Conservation (phyloP, 2,888 invertebrate genomes). For the Polietes domitor region DNA sequence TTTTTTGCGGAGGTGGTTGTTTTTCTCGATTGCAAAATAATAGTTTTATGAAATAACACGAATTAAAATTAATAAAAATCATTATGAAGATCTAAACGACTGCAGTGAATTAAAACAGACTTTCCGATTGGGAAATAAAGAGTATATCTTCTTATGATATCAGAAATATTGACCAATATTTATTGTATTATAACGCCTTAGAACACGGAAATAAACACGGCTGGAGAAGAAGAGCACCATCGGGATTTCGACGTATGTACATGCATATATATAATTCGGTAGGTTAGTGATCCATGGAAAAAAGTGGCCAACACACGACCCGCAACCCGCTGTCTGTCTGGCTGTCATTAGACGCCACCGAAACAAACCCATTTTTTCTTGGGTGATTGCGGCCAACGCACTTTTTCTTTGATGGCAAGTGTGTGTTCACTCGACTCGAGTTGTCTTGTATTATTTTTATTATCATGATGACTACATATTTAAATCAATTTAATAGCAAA, state of each 20-base stretch:
- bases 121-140: not conserved
- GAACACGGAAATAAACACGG: slow-evolving; percentile 47
- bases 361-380: slow-evolving; percentile 21
- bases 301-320: not conserved
- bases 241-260: not conserved
- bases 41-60: slow-evolving; percentile 37
- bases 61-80: not conserved
- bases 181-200: slow-evolving; percentile 37
- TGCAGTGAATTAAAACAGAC: not conserved
- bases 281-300: not conserved
- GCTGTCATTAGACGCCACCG: not conserved
- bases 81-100: not conserved
- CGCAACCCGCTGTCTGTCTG: not conserved
- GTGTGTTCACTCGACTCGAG: slow-evolving; percentile 18
- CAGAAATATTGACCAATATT: not conserved
- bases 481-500: slow-evolving; percentile 45
- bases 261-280: not conserved
- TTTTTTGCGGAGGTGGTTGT: slow-evolving; percentile 61
- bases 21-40: slow-evolving; percentile 61
- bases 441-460: slow-evolving; percentile 29
- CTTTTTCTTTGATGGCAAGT: slow-evolving; percentile 31
- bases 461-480: slow-evolving; percentile 38
- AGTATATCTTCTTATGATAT: not conserved
- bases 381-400: not conserved
- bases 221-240: not conserved